phyloP scores from a whole-genome alignment of 2,888 invertebrate species.

The Hylaea fasciaria region DNA sequence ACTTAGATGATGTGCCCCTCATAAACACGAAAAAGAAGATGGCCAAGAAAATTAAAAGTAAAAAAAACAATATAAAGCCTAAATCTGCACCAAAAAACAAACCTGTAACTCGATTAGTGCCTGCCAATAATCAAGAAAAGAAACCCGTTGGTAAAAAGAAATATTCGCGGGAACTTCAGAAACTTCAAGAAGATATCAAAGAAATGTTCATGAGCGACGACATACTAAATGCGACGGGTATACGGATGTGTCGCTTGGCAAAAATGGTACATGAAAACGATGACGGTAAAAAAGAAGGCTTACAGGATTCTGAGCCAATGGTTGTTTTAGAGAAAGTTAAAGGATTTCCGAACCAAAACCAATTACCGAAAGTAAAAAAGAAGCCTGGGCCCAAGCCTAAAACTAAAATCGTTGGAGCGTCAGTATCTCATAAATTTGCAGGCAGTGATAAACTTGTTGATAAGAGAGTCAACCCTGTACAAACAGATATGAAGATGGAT shows the following conservation, averaged over 20 bases:
- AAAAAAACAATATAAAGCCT: constrained; percentile 6
- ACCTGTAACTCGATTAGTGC: not conserved
- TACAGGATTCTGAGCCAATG: constrained; percentile 51
- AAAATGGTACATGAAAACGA: constrained; percentile 76
- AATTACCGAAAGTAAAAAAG: constrained; percentile 52
- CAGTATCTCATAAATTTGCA: constrained; percentile 27
- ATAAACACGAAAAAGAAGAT: constrained; percentile 2
- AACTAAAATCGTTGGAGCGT: constrained; percentile 41
- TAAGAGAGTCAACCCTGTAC: constrained; percentile 1
- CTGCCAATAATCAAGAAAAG: constrained; percentile 9
- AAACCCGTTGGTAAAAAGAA: constrained; percentile 48
- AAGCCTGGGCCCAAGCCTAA: constrained; percentile 59
- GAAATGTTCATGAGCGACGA: constrained; percentile 89
- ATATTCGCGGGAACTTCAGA: constrained; percentile 82
- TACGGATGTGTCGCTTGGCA: constrained; percentile 86
- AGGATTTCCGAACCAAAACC: constrained; percentile 39
- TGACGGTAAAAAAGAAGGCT: constrained; percentile 48
- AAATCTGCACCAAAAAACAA: constrained; percentile 17
- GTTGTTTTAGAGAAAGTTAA: constrained; percentile 65
- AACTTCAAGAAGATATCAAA: constrained; percentile 88
- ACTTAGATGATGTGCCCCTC: constrained; percentile 27
- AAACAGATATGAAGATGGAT: constrained; percentile 20
- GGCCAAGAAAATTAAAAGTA: constrained; percentile 19
- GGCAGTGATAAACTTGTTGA: constrained; percentile 33
- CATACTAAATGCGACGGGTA: constrained; percentile 85